A percentile compares a stretch with the other conserved stretches of the same genome.
Conservation (phyloP, 2,888 invertebrate genomes). For the Drosophila borealis region DNA sequence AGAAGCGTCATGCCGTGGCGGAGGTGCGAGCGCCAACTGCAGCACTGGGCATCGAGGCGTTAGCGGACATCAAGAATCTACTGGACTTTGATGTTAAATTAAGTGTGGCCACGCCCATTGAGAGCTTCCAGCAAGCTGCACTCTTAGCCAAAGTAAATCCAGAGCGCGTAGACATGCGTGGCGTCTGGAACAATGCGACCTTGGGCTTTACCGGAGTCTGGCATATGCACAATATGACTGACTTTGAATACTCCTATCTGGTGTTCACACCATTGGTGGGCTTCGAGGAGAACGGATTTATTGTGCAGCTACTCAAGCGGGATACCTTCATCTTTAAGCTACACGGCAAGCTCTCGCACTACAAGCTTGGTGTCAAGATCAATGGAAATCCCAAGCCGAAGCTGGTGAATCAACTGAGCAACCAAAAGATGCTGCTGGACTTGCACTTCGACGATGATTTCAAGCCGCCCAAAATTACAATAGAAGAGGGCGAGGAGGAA, state of each 20-base stretch:
- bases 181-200: constrained; percentile 90
- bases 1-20: constrained; percentile 90
- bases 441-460: constrained; percentile 84
- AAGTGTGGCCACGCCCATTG: constrained; percentile 90
- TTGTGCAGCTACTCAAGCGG: constrained; percentile 88
- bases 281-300: constrained; percentile 91
- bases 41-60: constrained; percentile 89
- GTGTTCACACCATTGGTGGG: constrained; percentile 92
- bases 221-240: constrained; percentile 86
- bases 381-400: constrained; percentile 82
- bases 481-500: constrained; percentile 84
- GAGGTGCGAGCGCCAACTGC: constrained; percentile 89
- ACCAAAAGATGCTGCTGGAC: constrained; percentile 75
- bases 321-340: constrained; percentile 89
- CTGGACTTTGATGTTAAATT: constrained; percentile 91
- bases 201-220: constrained; percentile 92
- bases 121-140: constrained; percentile 88
- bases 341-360: constrained; percentile 89
- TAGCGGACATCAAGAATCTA: constrained; percentile 87
- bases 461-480: constrained; percentile 76
- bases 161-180: constrained; percentile 90
- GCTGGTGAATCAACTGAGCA: constrained; percentile 80
- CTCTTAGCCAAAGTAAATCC: constrained; percentile 89
- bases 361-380: constrained; percentile 86
- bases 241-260: constrained; percentile 92